Evolutionary conservation across 92 coral and sea anemone genomes (phyloP).

Genomic region (Diadumene lineata): DNA sequence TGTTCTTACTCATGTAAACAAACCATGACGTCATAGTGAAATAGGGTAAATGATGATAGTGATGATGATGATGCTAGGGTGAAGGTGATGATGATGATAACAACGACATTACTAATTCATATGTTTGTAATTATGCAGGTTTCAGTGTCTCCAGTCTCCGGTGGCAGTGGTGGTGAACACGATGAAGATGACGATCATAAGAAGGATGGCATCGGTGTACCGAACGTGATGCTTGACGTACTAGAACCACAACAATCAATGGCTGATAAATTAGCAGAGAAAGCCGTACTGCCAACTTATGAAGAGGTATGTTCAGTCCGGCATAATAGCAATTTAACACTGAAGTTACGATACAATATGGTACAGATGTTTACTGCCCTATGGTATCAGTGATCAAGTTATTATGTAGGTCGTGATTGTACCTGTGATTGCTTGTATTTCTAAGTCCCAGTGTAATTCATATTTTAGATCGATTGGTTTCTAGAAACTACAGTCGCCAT

Average conservation of each 20-base stretch:
- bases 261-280: conserved; percentile 58
- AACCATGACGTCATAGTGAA: too few species aligned
- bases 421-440: too few species aligned
- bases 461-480: conserved; percentile 69
- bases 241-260: conserved; percentile 71
- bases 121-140: conserved; percentile 14
- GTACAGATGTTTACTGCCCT: too few species aligned
- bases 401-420: too few species aligned
- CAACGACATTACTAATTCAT: neutral
- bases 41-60: neutral
- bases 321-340: too few species aligned
- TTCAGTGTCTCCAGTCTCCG: conserved; percentile 80
- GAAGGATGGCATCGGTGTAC: conserved; percentile 88
- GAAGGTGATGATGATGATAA: neutral
- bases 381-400: too few species aligned
- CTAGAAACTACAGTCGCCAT: too few species aligned
- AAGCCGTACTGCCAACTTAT: conserved; percentile 73
- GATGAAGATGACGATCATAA: conserved; percentile 81
- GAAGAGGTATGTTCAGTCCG: conserved; percentile 71
- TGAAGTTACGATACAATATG: too few species aligned
- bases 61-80: neutral
- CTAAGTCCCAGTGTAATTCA: neutral
- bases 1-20: too few species aligned
- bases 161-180: conserved; percentile 80
- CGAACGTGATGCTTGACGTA: conserved; percentile 81